Evolutionary conservation across 2,888 invertebrate species (phyloP).

Genomic region (Griposia aprilina): DNA sequence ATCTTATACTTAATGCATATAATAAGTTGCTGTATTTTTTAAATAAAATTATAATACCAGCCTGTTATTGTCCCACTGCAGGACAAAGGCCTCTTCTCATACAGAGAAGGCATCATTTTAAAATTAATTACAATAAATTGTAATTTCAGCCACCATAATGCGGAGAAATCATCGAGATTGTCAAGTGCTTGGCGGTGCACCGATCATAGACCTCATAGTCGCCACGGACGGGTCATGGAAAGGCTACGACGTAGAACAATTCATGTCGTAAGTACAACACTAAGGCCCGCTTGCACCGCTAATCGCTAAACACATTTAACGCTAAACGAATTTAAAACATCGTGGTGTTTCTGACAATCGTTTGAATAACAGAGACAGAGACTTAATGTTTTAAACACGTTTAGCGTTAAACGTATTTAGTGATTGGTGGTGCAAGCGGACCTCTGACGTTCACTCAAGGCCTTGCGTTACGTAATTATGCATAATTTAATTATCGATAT

Average conservation of each 20-base stretch:
- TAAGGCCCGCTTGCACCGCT: neutral
- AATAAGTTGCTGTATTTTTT: neutral
- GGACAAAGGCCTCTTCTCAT: neutral
- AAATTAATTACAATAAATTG: neutral
- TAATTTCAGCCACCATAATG: slow-evolving; percentile 77
- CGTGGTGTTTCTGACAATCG: neutral
- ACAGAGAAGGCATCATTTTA: neutral
- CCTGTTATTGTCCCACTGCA: neutral
- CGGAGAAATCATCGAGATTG: slow-evolving; percentile 80
- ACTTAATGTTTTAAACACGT: neutral
- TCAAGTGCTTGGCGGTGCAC: slow-evolving; percentile 76
- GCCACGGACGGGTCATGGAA: slow-evolving; percentile 91
- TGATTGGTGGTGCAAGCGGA: too few relatives aligned
- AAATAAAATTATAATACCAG: neutral
- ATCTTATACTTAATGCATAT: neutral
- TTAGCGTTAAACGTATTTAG: neutral
- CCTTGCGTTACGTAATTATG: slow-evolving; percentile 36
- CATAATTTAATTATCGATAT: slow-evolving; percentile 25
- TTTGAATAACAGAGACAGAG: neutral
- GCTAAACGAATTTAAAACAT: neutral
- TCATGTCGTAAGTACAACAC: slow-evolving; percentile 87
- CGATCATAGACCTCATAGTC: slow-evolving; percentile 89
- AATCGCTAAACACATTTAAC: neutral
- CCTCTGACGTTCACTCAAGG: slow-evolving; percentile 44
- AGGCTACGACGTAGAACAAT: slow-evolving; percentile 89